Evolutionary conservation across 2,113 vertebrate species (phyloP).

Genomic region (Vicugna pacos): DNA sequence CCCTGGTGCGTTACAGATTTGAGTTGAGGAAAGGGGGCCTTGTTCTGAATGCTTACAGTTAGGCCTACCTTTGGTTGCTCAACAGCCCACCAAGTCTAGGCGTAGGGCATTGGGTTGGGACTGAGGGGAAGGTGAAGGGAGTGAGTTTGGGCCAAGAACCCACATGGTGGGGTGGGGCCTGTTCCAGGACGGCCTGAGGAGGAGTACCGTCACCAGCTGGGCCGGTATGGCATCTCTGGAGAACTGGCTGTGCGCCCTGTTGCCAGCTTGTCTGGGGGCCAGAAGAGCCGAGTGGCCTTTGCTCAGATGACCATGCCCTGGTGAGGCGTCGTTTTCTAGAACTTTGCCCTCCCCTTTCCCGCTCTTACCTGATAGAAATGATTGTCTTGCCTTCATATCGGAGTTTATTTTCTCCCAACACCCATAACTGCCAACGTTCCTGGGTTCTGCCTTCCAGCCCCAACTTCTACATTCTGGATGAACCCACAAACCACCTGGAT

Average conservation of each 20-base stretch:
- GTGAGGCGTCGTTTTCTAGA: constrained; percentile 85
- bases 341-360: neutral
- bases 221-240: constrained; percentile 95
- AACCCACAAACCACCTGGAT: constrained; percentile 98
- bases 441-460: constrained; percentile 88
- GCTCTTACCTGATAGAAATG: neutral
- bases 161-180: constrained; percentile 37
- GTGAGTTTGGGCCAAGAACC: neutral
- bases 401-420: neutral
- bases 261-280: constrained; percentile 96
- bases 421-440: neutral
- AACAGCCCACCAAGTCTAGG: neutral
- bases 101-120: neutral
- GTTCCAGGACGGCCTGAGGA: constrained; percentile 94
- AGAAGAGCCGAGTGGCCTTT: constrained; percentile 98
- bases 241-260: constrained; percentile 95
- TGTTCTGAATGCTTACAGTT: neutral
- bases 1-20: constrained; percentile 89
- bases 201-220: constrained; percentile 98
- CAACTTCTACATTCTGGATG: constrained; percentile 98
- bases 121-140: neutral
- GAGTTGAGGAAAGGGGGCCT: neutral
- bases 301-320: constrained; percentile 99
- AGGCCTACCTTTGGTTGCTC: neutral
- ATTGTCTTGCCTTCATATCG: neutral